A percentile compares a stretch with the other conserved stretches of the same genome.
Evolutionary conservation across 2,888 invertebrate species (phyloP).

Genomic region (Oligia fasciuncula): DNA sequence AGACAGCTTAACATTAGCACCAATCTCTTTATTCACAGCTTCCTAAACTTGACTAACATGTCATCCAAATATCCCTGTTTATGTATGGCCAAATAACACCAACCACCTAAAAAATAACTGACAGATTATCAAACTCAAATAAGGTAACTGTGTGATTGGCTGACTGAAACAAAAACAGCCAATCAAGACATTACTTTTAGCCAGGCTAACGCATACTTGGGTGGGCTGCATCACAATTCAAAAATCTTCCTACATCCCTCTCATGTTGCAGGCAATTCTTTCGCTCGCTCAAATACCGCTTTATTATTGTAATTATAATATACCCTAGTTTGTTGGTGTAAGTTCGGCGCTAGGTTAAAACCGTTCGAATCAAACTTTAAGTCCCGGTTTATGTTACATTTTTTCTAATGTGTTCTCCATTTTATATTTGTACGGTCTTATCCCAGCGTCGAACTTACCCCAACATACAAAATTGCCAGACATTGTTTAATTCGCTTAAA

Average conservation of each 20-base stretch:
- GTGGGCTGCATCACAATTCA: too few relatives aligned
- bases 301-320: not conserved
- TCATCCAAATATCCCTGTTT: too few relatives aligned
- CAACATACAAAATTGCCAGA: not conserved
- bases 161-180: not conserved
- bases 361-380: not conserved
- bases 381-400: not conserved
- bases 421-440: not conserved
- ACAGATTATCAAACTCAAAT: not conserved
- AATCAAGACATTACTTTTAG: not conserved
- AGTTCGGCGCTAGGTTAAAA: not conserved
- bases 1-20: not conserved
- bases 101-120: not conserved
- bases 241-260: too few relatives aligned
- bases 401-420: not conserved
- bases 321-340: not conserved
- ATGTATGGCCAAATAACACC: too few relatives aligned
- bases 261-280: not conserved
- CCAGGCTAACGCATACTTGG: too few relatives aligned
- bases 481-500: not conserved
- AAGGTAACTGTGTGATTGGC: not conserved
- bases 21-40: too few relatives aligned
- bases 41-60: too few relatives aligned
- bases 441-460: not conserved
- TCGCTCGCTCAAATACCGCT: slow-evolving; percentile 12